Evolutionary conservation across 2,113 vertebrate genomes (phyloP), one percentile per base, ranked within the genome.

Genomic region (Lycocorax pyrrhopterus): DNA sequence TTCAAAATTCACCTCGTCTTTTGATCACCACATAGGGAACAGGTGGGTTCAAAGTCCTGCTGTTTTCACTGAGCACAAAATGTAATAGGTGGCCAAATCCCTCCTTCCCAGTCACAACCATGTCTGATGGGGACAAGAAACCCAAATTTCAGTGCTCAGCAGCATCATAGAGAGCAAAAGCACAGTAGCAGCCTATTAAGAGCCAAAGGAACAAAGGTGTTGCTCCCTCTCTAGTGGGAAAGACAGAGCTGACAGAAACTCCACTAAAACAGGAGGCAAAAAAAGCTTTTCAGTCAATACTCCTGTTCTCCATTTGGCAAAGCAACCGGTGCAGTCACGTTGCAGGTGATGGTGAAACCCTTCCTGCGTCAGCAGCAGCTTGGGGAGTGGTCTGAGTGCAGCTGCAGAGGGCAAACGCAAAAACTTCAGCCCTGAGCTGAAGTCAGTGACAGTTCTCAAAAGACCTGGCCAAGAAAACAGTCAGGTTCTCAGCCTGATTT

Each of bases 331-430:
- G 66, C 74, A 27, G 27, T 47, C 81, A 68, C 12, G 2, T 39
- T 3, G 0, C 73, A 92, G 92, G 90, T 94, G 88, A 82, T 80
- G 90, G 78, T 46, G 82, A 95, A 91, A 94, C 67, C 16, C 44
- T 79, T n/a, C 44, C 69, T 79, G 37, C 11, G 0, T 90, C 87
- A 90, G 66, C 53, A 75, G 35, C 19, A 56, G 56, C 74, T 58
- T 49, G 18, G 47, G 47, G 63, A 75, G 56, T 17, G 58, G 4
- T 55, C 26, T 56, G 67, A 60, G 82, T 73, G 75, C 66, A 73
- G 66, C 43, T 56, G 55, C 63, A 85, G 59, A 79, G 41, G 51
- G 37, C 76, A 94, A 95, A 87, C 55, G 62, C 30, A 43, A 75
- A 71, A 63, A 21, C 26, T 27, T 21, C 76, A 46, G 46, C 63